Evolutionary conservation across 2,113 vertebrate genomes (phyloP).

Genomic region (Rallus limicola): DNA sequence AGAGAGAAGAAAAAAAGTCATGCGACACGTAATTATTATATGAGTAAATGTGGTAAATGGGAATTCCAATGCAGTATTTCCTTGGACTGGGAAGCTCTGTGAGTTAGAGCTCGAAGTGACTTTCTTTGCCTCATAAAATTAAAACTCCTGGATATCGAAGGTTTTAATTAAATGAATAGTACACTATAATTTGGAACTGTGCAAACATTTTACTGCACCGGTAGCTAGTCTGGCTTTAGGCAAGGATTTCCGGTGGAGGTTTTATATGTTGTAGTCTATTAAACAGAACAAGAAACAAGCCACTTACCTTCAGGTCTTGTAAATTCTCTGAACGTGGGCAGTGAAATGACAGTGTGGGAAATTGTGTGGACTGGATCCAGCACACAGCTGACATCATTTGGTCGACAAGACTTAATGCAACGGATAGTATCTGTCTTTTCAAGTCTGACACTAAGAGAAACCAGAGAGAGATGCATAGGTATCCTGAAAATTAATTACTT

Average conservation of each 20-base stretch:
- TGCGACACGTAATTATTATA: neutral
- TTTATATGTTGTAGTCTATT: neutral
- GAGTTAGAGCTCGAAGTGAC: neutral
- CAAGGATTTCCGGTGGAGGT: neutral
- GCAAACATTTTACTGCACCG: constrained; percentile 15
- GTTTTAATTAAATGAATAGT: constrained; percentile 20
- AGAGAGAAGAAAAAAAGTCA: neutral
- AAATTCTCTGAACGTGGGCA: constrained; percentile 95
- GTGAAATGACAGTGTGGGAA: constrained; percentile 92
- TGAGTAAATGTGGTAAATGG: neutral
- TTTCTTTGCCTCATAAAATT: constrained; percentile 1
- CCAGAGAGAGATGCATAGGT: neutral
- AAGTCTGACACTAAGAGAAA: constrained; percentile 67
- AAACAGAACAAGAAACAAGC: neutral
- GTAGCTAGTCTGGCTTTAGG: constrained; percentile 30
- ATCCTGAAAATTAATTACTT: neutral
- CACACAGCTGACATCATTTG: constrained; percentile 82
- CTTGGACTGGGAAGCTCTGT: neutral
- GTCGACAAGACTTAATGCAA: constrained; percentile 90
- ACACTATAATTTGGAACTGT: constrained; percentile 22
- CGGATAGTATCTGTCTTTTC: constrained; percentile 87
- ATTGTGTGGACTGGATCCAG: constrained; percentile 87
- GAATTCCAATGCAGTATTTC: neutral
- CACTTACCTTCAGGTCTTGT: constrained; percentile 87
- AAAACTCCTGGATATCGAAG: neutral